Evolutionary conservation across 2,113 vertebrate genomes (phyloP), one percentile per base, ranked within the genome.

Genomic region (Hydrochoerus hydrochaeris): DNA sequence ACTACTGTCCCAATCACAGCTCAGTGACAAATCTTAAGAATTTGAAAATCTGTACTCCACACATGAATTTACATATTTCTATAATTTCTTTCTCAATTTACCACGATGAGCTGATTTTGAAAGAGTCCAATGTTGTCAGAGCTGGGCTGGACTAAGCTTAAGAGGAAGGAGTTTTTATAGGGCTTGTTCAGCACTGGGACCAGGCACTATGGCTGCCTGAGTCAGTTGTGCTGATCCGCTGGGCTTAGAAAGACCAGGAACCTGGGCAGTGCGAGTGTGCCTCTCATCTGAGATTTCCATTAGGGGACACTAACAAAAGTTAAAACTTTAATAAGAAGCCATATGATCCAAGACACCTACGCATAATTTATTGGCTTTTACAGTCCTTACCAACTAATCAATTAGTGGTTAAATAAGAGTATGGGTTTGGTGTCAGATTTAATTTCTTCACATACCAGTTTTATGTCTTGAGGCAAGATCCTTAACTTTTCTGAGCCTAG

Each of bases 81-180:
- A 46, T 80, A 13, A 38, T 75, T 95, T 71, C 82, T 86, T 85
- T 73, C 58, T 86, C 54, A 57, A n/a, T 89, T 95, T 92, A 67
- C 54, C 44, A 69, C 67, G 65, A 83, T 91, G 35, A 94, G 73
- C 60, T 44, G 32, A 6, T 85, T 88, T 95, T 94, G 65, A 94
- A 95, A 97, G 57, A 38, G 38, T 86, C n/a, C 71, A 75, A 0
- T 84, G 54, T 97, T 96, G 67, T 95, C 88, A 96, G 88, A 95
- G 93, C 89, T 96, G 96, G 49, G 49, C 92, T 95, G 54, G 94
- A 62, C 95, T 91, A 26, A 0, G 1, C 20, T 46, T 46, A 78
- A 94, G 26, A 92, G 71, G 63, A 94, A 85, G 89, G 32, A 73
- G 93, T 84, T 81, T 94, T 90, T 95, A 73, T 83, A 85, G 84